Conservation (phyloP, 2,797 vertebrate species). For the Pangasius macronema region DNA sequence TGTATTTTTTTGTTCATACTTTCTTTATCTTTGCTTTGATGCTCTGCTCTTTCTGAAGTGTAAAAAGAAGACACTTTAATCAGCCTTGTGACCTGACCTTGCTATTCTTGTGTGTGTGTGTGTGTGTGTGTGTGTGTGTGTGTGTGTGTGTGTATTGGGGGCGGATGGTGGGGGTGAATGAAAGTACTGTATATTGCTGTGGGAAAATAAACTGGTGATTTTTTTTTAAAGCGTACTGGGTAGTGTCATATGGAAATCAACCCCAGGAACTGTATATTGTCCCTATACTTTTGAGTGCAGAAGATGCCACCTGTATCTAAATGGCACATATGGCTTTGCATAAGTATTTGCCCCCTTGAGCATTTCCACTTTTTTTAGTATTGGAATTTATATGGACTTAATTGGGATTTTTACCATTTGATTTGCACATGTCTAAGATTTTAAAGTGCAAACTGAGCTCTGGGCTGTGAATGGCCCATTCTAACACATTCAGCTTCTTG, state of each 20-base stretch:
- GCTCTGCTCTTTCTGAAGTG: conserved; percentile 64
- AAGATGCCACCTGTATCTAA: not conserved
- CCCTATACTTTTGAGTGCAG: not conserved
- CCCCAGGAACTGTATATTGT: not conserved
- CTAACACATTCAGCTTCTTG: not conserved
- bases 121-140: conserved; percentile 11
- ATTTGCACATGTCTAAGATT: not conserved
- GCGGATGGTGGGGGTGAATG: not conserved
- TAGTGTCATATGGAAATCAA: not conserved
- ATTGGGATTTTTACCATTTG: not conserved
- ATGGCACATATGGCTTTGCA: not conserved
- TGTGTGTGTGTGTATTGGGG: not conserved
- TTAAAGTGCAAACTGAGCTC: not conserved
- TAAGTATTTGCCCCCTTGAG: not conserved
- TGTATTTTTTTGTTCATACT: conserved; percentile 52
- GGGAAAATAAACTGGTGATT: not conserved
- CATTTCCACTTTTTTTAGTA: not conserved
- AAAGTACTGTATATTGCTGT: not conserved
- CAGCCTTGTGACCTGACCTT: conserved; percentile 38
- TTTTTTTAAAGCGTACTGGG: not conserved
- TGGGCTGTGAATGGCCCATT: not conserved
- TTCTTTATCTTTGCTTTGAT: conserved; percentile 68
- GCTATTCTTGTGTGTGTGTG: conserved; percentile 37
- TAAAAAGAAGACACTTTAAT: conserved; percentile 47
- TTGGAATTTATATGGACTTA: not conserved